A percentile compares a stretch with the other conserved stretches of the same genome.
Evolutionary conservation across 1,140 invertebrate species (phyloP).

Genomic region (Parasteatoda tepidariorum): DNA sequence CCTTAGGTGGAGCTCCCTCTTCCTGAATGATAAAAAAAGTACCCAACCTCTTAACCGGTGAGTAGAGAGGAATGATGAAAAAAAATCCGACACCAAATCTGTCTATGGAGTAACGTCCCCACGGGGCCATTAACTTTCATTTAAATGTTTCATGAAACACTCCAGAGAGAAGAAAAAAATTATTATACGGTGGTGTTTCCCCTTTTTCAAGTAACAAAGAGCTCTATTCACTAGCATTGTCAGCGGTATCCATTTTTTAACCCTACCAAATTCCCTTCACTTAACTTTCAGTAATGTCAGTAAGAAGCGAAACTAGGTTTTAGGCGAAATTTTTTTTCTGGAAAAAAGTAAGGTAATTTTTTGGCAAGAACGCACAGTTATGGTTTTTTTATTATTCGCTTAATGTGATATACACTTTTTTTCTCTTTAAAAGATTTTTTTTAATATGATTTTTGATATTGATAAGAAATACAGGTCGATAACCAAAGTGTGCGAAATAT

Average conservation of each 20-base stretch:
- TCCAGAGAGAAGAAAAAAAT: slow-evolving; percentile 19
- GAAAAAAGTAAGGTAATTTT: neutral
- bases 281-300: slow-evolving; percentile 36
- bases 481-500: no score
- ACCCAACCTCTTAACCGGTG: slow-evolving; percentile 30
- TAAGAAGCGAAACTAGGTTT: slow-evolving; percentile 15
- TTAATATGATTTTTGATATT: no score
- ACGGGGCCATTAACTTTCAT: slow-evolving; percentile 54
- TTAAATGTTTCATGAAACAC: slow-evolving; percentile 47
- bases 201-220: slow-evolving; percentile 17
- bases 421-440: no score
- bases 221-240: slow-evolving; percentile 30
- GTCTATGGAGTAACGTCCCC: slow-evolving; percentile 26
- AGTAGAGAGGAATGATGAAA: neutral
- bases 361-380: neutral
- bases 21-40: slow-evolving; percentile 20
- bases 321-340: neutral
- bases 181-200: slow-evolving; percentile 25
- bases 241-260: slow-evolving; percentile 32
- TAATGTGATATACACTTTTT: no score
- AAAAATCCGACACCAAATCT: slow-evolving; percentile 45
- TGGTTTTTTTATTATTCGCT: neutral
- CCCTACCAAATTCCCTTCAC: slow-evolving; percentile 5
- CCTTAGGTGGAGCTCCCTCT: neutral
- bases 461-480: no score